Percentiles rank a stretch among this genome's conserved stretches.
Conservation (phyloP, 2,888 invertebrate genomes). For the Metalampra italica region DNA sequence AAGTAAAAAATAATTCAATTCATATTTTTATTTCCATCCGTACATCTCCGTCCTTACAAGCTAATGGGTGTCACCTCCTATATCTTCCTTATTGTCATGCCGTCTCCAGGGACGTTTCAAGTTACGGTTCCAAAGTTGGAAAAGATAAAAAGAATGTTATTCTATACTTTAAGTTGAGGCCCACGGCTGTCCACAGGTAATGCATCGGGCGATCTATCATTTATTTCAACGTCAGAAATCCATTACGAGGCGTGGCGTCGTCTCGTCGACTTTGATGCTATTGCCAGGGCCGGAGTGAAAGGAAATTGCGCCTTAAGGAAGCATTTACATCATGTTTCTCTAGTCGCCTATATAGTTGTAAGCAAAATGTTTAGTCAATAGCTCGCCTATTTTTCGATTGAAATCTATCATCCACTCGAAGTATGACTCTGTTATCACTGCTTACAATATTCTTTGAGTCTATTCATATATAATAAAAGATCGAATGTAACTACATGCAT, state of each 20-base stretch:
- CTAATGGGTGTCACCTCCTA: background rate
- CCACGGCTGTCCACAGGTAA: slow-evolving; percentile 35
- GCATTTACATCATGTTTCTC: too few relatives aligned
- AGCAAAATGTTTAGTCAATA: too few relatives aligned
- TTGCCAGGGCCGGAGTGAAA: background rate
- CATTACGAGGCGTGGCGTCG: slow-evolving; percentile 41
- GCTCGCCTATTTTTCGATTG: too few relatives aligned
- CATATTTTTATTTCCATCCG: too few relatives aligned
- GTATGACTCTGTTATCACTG: too few relatives aligned
- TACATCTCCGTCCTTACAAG: too few relatives aligned
- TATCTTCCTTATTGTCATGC: background rate
- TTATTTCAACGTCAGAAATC: slow-evolving; percentile 67
- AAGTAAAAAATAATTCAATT: too few relatives aligned
- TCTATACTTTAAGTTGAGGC: background rate
- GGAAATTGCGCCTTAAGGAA: background rate
- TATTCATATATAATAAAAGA: too few relatives aligned
- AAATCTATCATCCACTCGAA: too few relatives aligned
- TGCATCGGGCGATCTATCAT: slow-evolving; percentile 65
- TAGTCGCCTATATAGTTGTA: too few relatives aligned
- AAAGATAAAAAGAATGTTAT: background rate
- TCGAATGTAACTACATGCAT: too few relatives aligned
- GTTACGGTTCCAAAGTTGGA: background rate
- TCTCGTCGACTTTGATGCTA: slow-evolving; percentile 18
- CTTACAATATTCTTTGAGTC: too few relatives aligned
- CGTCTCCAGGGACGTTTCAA: background rate